Percentiles rank a stretch among this genome's conserved stretches.
phyloP scores from a whole-genome alignment of 2,797 vertebrate species.

The Brotula barbata region DNA sequence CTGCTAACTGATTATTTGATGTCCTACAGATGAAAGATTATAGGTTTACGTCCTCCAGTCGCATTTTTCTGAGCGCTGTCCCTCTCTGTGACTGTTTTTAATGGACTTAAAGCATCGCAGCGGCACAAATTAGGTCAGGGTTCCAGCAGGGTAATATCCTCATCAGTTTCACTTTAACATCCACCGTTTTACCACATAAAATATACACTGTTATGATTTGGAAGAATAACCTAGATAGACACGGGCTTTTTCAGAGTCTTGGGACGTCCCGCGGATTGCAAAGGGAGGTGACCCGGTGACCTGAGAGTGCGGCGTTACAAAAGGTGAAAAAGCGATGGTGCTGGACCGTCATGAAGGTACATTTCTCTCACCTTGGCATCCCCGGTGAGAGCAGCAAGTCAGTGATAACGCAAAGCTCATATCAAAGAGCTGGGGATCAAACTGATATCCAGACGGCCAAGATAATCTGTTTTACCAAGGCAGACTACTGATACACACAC shows the following conservation, averaged over 20 bases:
- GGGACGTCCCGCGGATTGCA: background rate
- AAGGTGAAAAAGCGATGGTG: slow-evolving; percentile 25
- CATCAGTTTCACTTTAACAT: no score
- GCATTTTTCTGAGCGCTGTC: no score
- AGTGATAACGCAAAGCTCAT: slow-evolving; percentile 58
- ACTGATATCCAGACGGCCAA: slow-evolving; percentile 50
- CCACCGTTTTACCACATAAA: no score
- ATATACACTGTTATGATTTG: no score
- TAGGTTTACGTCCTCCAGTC: no score
- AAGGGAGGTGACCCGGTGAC: slow-evolving; percentile 9
- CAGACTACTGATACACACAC: slow-evolving; percentile 37
- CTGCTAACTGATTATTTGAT: no score
- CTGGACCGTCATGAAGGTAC: slow-evolving; percentile 31
- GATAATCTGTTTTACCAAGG: slow-evolving; percentile 63
- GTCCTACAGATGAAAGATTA: no score
- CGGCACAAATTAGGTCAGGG: no score
- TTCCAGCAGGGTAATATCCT: no score
- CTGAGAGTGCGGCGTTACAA: slow-evolving; percentile 22
- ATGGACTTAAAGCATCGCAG: no score
- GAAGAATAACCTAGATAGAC: no score
- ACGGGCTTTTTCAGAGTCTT: background rate
- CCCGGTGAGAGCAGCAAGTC: slow-evolving; percentile 42
- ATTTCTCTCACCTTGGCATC: slow-evolving; percentile 19
- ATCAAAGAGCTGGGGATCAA: slow-evolving; percentile 65
- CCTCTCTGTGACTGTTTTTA: no score